Evolutionary conservation across 2,113 vertebrate genomes (phyloP), one percentile per base, ranked within the genome.

Genomic region (Synchiropus splendidus): DNA sequence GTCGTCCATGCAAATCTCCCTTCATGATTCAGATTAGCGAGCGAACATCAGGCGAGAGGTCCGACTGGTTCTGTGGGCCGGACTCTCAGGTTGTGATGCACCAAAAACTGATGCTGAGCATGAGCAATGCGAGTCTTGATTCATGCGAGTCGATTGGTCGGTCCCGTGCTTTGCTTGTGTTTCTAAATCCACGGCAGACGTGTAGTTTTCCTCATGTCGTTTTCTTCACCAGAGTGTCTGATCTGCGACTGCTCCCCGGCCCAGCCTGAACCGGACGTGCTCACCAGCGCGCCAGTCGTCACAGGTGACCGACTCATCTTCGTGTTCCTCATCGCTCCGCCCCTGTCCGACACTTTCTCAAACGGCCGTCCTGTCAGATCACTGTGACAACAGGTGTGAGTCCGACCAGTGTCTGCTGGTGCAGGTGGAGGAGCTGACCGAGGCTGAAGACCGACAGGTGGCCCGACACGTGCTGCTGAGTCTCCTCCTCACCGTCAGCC

Each of bases 391-490:
- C 32, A 35, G 47, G 2, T 96, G 91, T 39, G 84, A 81, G 48
- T 85, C 91, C 27, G 77, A 84, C 14, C 86, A 82, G 43, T 96
- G 95, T 33, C 69, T 87, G 1, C 79, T 97, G 43, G 84, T 73
- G 34, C 81, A 88, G 67, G 90, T 89, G 45, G 89, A 92, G 14
- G 86, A 89, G 68, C 79, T 77, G 13, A 81, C 88, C 13, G 88
- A 89, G 70, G 82, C 58, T 1, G 58, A 72, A 50, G 90, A 97
- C 53, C 83, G 78, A 58, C 79, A 98, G 77, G 75, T 88, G 77
- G 86, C 85, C 39, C 88, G 91, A 62, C 93, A 97, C 1, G 80
- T 90, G 62, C 70, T 97, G 61, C 70, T 98, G 2, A 94, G 92
- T 80, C 78, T 96, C 15, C 88, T 97, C 36, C 88, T 97, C 54